Conservation (phyloP, 1,140 invertebrate species). For the Drosophila takahashii region DNA sequence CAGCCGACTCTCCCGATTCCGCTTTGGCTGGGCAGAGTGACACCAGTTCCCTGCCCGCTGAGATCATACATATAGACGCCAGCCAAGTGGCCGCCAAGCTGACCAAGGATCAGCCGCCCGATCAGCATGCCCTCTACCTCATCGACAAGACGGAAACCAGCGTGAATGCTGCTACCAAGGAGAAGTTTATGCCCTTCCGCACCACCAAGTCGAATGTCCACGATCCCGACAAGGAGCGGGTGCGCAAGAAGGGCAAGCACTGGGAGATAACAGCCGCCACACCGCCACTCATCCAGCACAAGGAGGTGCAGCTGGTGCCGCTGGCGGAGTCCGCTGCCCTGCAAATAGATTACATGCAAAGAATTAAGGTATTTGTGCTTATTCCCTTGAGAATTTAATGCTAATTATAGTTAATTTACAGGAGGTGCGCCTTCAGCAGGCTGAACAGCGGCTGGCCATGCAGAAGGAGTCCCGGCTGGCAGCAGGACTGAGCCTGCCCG, state of each 20-base stretch:
- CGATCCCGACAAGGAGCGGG: constrained; percentile 87
- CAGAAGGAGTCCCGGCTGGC: constrained; percentile 6
- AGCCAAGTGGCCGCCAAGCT: constrained; percentile 36
- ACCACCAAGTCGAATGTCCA: constrained; percentile 88
- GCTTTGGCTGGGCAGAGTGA: constrained; percentile 40
- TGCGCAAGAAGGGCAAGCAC: constrained; percentile 86
- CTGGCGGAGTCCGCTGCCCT: constrained; percentile 74
- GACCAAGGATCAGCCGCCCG: constrained; percentile 42
- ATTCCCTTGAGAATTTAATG: neutral
- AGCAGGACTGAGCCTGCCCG: constrained; percentile 41
- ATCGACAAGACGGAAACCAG: constrained; percentile 86
- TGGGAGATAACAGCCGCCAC: constrained; percentile 90
- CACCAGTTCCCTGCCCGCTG: constrained; percentile 36
- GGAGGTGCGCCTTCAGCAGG: constrained; percentile 73
- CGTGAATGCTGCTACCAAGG: constrained; percentile 74
- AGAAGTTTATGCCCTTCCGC: constrained; percentile 88
- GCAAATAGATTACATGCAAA: constrained; percentile 68
- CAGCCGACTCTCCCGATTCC: constrained; percentile 55
- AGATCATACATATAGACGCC: constrained; percentile 63
- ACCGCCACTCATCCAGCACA: constrained; percentile 86
- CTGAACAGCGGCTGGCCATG: constrained; percentile 68
- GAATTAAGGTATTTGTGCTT: constrained; percentile 46
- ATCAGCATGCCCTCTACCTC: constrained; percentile 87
- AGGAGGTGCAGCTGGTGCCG: constrained; percentile 67
- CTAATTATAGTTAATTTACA: constrained; percentile 2